phyloP scores from a whole-genome alignment of 2,888 invertebrate species.

The Noctua comes region DNA sequence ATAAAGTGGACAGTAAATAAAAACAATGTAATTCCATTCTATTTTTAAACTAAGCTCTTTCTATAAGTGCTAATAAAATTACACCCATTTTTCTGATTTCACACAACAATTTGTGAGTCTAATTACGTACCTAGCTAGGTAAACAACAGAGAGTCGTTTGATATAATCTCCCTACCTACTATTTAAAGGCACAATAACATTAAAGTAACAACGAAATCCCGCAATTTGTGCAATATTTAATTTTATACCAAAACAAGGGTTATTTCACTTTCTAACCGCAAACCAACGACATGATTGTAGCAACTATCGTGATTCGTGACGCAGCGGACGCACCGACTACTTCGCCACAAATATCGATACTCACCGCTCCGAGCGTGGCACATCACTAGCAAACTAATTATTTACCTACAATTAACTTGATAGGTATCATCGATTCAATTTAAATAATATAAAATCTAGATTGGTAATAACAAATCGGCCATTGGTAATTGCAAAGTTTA shows the following conservation, averaged over 20 bases:
- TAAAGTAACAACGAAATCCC: constrained; percentile 64
- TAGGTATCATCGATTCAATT: constrained; percentile 29
- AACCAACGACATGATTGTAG: constrained; percentile 73
- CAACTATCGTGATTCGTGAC: constrained; percentile 73
- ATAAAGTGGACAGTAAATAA: background rate
- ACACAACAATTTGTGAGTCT: constrained; percentile 1
- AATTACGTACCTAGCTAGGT: background rate
- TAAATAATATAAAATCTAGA: constrained; percentile 42
- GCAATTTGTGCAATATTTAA: constrained; percentile 78
- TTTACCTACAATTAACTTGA: constrained; percentile 32
- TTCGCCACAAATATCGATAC: constrained; percentile 53
- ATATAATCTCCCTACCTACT: background rate
- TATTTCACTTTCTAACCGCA: constrained; percentile 84
- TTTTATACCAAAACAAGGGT: constrained; percentile 75
- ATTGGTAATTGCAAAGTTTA: background rate
- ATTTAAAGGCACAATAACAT: constrained; percentile 46
- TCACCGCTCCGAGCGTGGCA: constrained; percentile 38
- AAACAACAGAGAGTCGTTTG: background rate
- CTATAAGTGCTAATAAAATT: background rate
- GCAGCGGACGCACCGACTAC: constrained; percentile 58
- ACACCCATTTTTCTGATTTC: background rate
- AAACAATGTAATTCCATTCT: background rate
- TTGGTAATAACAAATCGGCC: background rate
- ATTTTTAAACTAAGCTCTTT: background rate
- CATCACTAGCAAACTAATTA: constrained; percentile 66